Percentiles rank a stretch among this genome's conserved stretches.
phyloP scores from a whole-genome alignment of 2,797 vertebrate species.

The Microctenopoma steveboyesi region DNA sequence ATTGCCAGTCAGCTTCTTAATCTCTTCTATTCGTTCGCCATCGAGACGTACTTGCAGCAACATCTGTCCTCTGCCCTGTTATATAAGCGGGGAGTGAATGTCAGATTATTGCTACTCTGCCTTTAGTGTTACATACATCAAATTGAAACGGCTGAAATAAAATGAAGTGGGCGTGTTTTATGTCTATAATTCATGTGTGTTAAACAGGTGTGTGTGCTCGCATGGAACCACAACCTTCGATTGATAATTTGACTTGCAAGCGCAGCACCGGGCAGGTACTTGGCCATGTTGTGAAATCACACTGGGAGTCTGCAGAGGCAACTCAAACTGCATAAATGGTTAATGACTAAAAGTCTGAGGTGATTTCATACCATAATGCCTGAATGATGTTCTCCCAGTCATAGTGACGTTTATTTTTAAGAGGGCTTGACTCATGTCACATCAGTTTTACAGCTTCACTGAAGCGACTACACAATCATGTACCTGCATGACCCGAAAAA shows the following conservation, averaged over 20 bases:
- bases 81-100: conserved; percentile 24
- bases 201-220: not conserved
- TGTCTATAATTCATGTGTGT: conserved; percentile 4
- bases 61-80: conserved; percentile 32
- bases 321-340: conserved; percentile 4
- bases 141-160: not conserved
- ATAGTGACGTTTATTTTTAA: conserved; percentile 14
- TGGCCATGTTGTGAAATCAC: conserved; percentile 16
- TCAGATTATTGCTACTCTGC: conserved; percentile 11
- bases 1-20: conserved; percentile 4
- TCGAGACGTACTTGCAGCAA: not conserved
- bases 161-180: conserved; percentile 12
- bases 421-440: not conserved
- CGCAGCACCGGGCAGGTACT: conserved; percentile 10
- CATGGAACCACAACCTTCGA: not conserved
- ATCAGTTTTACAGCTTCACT: conserved; percentile 17
- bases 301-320: not conserved
- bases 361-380: conserved; percentile 8
- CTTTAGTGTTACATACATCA: conserved; percentile 36
- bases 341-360: conserved; percentile 10
- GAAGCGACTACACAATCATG: not conserved
- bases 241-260: conserved; percentile 12
- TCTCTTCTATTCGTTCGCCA: conserved; percentile 8
- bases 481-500: conserved; percentile 14
- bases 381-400: not conserved